Evolutionary conservation across 2,113 vertebrate genomes (phyloP).

Genomic region (Antechinus stuartii): DNA sequence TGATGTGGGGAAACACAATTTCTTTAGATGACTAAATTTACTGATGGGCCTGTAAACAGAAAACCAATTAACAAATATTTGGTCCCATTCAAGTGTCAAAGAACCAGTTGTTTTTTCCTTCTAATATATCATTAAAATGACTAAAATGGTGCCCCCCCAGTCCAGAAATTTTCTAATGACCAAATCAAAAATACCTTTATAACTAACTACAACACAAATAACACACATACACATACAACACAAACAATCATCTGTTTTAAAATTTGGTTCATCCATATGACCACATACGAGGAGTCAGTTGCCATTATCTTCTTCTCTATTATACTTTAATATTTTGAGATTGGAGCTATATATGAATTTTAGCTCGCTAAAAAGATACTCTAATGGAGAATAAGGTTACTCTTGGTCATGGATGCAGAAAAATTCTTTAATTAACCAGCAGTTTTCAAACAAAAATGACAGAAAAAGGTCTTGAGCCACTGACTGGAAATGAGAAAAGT

Average conservation of each 20-base stretch:
- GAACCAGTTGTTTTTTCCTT: background rate
- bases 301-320: background rate
- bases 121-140: background rate
- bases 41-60: background rate
- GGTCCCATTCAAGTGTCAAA: background rate
- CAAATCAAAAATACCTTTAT: background rate
- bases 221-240: background rate
- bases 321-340: background rate
- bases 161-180: background rate
- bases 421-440: background rate
- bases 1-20: background rate
- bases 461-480: background rate
- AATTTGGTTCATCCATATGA: slow-evolving; percentile 14
- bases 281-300: background rate
- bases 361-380: background rate
- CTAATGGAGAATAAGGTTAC: background rate
- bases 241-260: background rate
- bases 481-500: too few relatives aligned
- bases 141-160: background rate
- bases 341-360: background rate
- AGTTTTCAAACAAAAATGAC: background rate
- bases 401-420: background rate
- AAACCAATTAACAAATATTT: background rate
- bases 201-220: background rate
- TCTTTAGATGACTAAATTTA: background rate